phyloP scores from a whole-genome alignment of 2,888 invertebrate species.

The Netelia melanura region DNA sequence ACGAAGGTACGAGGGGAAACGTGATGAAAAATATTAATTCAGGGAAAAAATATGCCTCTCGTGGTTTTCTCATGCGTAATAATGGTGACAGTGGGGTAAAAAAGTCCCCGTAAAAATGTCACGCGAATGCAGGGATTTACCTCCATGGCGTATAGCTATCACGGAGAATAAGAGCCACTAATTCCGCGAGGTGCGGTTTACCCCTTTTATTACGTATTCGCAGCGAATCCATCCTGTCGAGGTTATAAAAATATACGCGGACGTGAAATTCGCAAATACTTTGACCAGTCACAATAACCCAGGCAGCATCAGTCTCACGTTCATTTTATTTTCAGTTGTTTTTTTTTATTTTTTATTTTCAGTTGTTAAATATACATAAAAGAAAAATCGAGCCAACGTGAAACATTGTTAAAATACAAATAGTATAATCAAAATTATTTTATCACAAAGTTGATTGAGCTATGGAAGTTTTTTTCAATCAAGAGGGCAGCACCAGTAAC shows the following conservation, averaged over 20 bases:
- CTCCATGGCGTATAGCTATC: neutral
- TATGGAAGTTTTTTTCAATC: too few species aligned
- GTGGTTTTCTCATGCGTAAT: neutral
- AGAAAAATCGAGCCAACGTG: too few species aligned
- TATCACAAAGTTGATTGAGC: too few species aligned
- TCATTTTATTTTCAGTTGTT: too few species aligned
- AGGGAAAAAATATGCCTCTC: neutral
- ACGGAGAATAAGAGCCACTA: conserved; percentile 28
- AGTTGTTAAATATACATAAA: too few species aligned
- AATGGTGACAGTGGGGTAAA: neutral
- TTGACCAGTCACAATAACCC: neutral
- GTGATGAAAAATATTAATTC: neutral
- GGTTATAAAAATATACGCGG: neutral
- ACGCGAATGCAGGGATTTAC: conserved; percentile 18
- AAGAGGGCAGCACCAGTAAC: conserved; percentile 2
- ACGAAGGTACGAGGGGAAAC: neutral
- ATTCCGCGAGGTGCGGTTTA: conserved; percentile 6
- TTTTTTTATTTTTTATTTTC: too few species aligned
- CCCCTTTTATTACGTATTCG: neutral
- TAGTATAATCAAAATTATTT: too few species aligned
- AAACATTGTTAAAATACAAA: too few species aligned
- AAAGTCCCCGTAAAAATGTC: conserved; percentile 2
- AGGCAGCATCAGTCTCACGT: too few species aligned
- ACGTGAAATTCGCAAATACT: neutral
- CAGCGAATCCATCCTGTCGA: neutral